Evolutionary conservation across 2,888 invertebrate species (phyloP).

Genomic region (Eupithecia subumbrata): DNA sequence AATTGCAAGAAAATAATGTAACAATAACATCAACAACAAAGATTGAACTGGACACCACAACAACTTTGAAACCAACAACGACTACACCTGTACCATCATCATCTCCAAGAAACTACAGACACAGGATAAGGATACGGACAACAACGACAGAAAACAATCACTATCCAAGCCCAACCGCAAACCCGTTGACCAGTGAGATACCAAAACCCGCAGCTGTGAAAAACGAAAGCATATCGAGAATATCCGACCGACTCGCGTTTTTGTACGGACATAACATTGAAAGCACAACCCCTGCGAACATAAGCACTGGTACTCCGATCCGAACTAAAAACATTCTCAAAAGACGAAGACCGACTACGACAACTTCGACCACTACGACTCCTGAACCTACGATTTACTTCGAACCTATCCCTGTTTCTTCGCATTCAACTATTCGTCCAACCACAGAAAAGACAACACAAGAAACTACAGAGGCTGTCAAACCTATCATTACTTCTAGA

Average conservation of each 20-base stretch:
- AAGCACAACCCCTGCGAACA: slow-evolving; percentile 59
- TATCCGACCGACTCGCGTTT: slow-evolving; percentile 64
- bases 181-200: slow-evolving; percentile 63
- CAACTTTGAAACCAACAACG: slow-evolving; percentile 41
- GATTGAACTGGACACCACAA: slow-evolving; percentile 62
- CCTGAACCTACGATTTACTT: slow-evolving; percentile 44
- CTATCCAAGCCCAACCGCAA: slow-evolving; percentile 59
- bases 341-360: slow-evolving; percentile 77
- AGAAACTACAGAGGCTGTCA: slow-evolving; percentile 57
- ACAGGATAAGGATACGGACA: slow-evolving; percentile 73
- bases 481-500: slow-evolving; percentile 73
- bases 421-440: slow-evolving; percentile 11
- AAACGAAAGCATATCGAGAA: slow-evolving; percentile 57
- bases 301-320: slow-evolving; percentile 43
- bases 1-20: slow-evolving; percentile 49
- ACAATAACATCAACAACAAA: slow-evolving; percentile 56
- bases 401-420: slow-evolving; percentile 20
- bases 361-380: slow-evolving; percentile 65
- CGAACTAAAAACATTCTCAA: slow-evolving; percentile 65
- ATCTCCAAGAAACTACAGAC: slow-evolving; percentile 59
- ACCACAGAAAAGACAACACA: slow-evolving; percentile 42
- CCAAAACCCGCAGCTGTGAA: slow-evolving; percentile 49
- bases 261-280: slow-evolving; percentile 60
- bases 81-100: slow-evolving; percentile 47
- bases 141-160: slow-evolving; percentile 70